Evolutionary conservation across 2,888 invertebrate genomes (phyloP).

Genomic region (Trichopoda pennipes): DNA sequence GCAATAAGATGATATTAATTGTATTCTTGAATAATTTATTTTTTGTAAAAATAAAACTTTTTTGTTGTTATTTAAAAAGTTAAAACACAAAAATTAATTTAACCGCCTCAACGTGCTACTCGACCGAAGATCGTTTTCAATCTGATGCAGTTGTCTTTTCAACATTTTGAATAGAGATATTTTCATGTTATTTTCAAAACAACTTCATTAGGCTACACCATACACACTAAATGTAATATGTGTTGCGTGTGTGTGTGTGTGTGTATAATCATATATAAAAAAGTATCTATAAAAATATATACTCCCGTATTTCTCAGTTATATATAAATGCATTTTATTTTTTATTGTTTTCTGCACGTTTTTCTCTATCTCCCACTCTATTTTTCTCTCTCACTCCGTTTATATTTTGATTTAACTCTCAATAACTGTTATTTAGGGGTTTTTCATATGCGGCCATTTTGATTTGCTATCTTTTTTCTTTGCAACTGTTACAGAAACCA

Average conservation of each 20-base stretch:
- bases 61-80: constrained; percentile 26
- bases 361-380: constrained; percentile 25
- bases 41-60: background rate
- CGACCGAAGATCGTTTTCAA: constrained; percentile 77
- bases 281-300: constrained; percentile 35
- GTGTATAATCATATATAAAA: constrained; percentile 19
- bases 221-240: too few relatives aligned
- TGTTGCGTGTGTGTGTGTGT: too few relatives aligned
- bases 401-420: constrained; percentile 13
- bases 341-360: constrained; percentile 26
- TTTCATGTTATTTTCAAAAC: constrained; percentile 69
- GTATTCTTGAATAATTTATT: constrained; percentile 17
- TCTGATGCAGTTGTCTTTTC: constrained; percentile 72
- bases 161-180: constrained; percentile 58
- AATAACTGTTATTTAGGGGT: constrained; percentile 51
- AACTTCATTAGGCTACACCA: constrained; percentile 74
- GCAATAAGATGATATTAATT: constrained; percentile 20
- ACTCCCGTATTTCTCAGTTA: constrained; percentile 51
- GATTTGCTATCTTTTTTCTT: constrained; percentile 72
- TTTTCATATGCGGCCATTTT: constrained; percentile 78
- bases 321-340: constrained; percentile 49
- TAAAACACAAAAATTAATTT: constrained; percentile 34
- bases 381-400: constrained; percentile 2
- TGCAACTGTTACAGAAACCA: constrained; percentile 30
- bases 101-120: constrained; percentile 73